phyloP scores from a whole-genome alignment of 1,140 invertebrate genomes.

The Alviniconcha marisindica region DNA sequence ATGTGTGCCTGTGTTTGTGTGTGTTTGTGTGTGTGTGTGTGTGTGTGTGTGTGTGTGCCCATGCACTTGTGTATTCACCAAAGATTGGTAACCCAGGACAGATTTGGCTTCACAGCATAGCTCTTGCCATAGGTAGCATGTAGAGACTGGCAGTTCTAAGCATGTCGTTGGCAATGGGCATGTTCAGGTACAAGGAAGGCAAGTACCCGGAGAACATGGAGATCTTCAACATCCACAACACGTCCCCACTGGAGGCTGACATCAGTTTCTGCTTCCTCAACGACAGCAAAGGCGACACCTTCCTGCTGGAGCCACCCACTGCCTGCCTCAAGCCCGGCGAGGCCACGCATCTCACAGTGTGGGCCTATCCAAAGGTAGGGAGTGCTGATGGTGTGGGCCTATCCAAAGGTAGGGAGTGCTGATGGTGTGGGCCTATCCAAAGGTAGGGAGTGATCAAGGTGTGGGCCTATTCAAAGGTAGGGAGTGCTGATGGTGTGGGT shows the following conservation, averaged over 20 bases:
- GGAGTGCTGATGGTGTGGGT: neutral
- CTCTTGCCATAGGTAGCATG: too few species aligned
- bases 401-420: slow-evolving; percentile 70
- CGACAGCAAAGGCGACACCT: slow-evolving; percentile 76
- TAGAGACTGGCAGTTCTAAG: too few species aligned
- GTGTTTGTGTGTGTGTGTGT: too few species aligned
- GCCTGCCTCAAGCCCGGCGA: slow-evolving; percentile 74
- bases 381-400: slow-evolving; percentile 74
- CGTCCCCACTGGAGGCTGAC: slow-evolving; percentile 74
- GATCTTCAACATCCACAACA: slow-evolving; percentile 73
- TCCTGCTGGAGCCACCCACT: slow-evolving; percentile 73
- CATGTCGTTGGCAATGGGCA: too few species aligned
- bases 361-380: slow-evolving; percentile 73
- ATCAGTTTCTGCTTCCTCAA: slow-evolving; percentile 75
- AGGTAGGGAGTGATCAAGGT: slow-evolving; percentile 66
- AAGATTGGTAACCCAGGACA: too few species aligned
- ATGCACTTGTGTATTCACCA: neutral
- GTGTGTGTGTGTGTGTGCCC: neutral
- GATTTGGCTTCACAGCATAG: too few species aligned
- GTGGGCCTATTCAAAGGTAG: slow-evolving; percentile 73
- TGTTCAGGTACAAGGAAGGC: slow-evolving; percentile 71
- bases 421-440: slow-evolving; percentile 75
- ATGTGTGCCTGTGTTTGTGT: too few species aligned
- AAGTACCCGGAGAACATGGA: slow-evolving; percentile 75
- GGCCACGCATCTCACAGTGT: slow-evolving; percentile 67